These are phyloP conservation scores for Amblyjoppa proteus DNA, from an alignment of 2,888 invertebrate genomes.

Conservation along the genomic window DNA sequence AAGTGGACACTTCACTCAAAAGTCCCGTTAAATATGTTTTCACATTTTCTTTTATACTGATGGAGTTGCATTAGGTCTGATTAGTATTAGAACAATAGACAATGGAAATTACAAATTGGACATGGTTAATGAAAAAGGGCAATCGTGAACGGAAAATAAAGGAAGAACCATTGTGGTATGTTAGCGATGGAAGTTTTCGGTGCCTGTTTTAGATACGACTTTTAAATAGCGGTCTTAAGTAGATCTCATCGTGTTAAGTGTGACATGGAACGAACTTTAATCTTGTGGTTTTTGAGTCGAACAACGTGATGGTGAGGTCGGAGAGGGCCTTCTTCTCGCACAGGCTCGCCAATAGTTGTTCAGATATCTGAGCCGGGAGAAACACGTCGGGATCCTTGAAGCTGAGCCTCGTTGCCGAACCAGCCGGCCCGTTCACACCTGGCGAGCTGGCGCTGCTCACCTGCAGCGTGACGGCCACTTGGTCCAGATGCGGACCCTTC, in stretches of 20 bases:
- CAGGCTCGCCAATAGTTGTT: constrained; percentile 86
- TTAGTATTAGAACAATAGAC: too few species aligned
- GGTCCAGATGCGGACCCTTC: constrained; percentile 55
- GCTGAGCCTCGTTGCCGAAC: constrained; percentile 79
- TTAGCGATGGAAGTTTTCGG: too few species aligned
- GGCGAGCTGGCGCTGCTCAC: constrained; percentile 62
- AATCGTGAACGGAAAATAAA: neutral
- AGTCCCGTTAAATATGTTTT: too few species aligned
- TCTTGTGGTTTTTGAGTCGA: constrained; percentile 87
- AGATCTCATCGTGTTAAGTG: neutral
- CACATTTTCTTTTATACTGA: too few species aligned
- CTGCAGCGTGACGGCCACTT: constrained; percentile 44
- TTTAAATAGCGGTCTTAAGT: too few species aligned
- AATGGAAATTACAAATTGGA: too few species aligned
- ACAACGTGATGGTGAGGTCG: constrained; percentile 88
- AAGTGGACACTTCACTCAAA: too few species aligned
- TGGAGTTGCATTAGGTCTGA: too few species aligned
- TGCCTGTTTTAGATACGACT: too few species aligned
- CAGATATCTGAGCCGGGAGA: constrained; percentile 87
- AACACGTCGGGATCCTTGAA: constrained; percentile 87
- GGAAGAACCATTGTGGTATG: too few species aligned
- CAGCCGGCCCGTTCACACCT: constrained; percentile 70
- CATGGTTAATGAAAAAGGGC: too few species aligned
- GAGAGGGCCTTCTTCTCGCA: constrained; percentile 87
- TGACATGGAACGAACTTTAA: constrained; percentile 83